Base-by-base conservation (phyloP, 2,888 invertebrate species). In the Pecten maximus region DNA sequence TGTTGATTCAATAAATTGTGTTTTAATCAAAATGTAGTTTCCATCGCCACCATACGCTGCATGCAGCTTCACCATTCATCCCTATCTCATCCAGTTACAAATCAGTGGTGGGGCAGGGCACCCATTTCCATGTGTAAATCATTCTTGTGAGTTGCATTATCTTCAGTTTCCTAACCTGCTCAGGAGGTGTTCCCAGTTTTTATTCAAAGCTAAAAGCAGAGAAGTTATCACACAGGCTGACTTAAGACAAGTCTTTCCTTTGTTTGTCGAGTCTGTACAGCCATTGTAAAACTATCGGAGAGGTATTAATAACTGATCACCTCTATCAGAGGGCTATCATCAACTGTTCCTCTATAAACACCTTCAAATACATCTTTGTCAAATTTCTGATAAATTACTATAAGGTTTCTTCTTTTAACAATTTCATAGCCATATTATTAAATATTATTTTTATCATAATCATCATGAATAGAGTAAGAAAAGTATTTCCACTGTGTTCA, bases 1-100 rank as follows among this genome's bases (percentile, higher is more conserved):
- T 74, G 74, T 74, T 74, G 74, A 74, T 74, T 74, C 74, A 74
- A 74, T 74, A 74, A 74, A 74, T 74, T 74, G 74, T 74, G 74
- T 74, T 74, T 74, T 74, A 74, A 74, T 74, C 74, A 74, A 74
- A 74, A 35, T 35, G 74, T 28, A 74, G 74, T 74, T 74, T 74
- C 74, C 74, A 74, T 74, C 74, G 28, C 74, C 35, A 28, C 35
- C 74, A 35, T 74, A 28, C 35, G 15, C 74, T 74, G 74, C 74
- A 74, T 74, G 74, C 74, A 74, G 74, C 74, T 74, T 35, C 74
- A 6, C 74, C 74, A 74, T 74, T 35, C 35, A 74, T 74, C 35
- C 35, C 74, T 74, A 74, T 74, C 74, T 74, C 74, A 74, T 74
- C 35, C 28, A 35, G 74, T 74, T 74, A 74, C 74, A 74, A 35